Conservation (phyloP, 2,113 vertebrate species). For the Apteryx owenii region DNA sequence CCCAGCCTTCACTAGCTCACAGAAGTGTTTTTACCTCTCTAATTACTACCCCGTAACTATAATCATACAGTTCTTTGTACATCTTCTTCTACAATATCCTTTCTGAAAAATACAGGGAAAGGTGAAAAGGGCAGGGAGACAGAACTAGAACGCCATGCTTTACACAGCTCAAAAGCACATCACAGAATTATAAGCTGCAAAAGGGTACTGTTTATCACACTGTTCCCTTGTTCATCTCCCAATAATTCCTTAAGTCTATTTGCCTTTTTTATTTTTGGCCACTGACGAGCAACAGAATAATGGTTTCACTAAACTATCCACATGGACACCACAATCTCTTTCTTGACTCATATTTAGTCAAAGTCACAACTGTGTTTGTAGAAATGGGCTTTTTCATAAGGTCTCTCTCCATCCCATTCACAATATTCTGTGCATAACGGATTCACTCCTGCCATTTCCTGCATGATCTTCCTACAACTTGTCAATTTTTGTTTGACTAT, state of each 20-base stretch:
- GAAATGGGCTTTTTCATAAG: rapidly evolving
- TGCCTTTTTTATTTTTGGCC: neutral
- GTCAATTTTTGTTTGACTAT: neutral
- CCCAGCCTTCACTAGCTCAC: neutral
- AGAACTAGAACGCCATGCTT: neutral
- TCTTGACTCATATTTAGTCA: neutral
- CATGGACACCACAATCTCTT: neutral
- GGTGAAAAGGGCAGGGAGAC: neutral
- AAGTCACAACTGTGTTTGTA: neutral
- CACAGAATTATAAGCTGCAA: neutral
- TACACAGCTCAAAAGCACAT: neutral
- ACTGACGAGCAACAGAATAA: neutral
- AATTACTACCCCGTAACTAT: neutral
- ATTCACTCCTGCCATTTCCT: neutral
- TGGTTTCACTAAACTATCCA: neutral
- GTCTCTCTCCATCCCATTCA: neutral
- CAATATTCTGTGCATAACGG: no score
- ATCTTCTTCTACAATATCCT: neutral
- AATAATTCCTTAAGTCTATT: neutral
- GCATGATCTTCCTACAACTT: neutral
- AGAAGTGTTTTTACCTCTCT: neutral
- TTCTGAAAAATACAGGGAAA: neutral
- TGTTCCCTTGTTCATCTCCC: rapidly evolving
- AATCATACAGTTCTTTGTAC: neutral
- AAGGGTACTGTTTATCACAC: neutral